Evolutionary conservation across 2,113 vertebrate species (phyloP).

Genomic region (Psilopsiagon aymara): DNA sequence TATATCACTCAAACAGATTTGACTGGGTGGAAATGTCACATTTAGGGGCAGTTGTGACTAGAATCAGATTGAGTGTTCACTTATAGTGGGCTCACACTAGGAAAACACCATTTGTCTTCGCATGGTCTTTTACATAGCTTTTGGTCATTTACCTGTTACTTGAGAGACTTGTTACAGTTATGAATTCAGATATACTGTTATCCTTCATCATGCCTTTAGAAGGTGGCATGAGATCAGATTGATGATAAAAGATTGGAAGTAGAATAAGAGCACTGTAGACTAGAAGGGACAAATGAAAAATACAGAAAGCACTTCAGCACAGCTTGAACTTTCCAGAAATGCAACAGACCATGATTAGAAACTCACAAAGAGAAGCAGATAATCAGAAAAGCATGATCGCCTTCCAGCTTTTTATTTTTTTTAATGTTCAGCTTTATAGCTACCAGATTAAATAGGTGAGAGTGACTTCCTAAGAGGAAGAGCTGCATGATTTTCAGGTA

Average conservation of each 20-base stretch:
- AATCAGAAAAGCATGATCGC: not conserved
- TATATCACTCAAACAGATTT: not conserved
- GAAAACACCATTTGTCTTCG: not conserved
- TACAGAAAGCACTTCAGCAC: not conserved
- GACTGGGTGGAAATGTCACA: not conserved
- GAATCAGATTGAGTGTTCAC: not conserved
- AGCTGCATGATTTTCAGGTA: not conserved
- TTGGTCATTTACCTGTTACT: not conserved
- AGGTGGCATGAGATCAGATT: not conserved
- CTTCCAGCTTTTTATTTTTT: not conserved
- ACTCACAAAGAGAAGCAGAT: not conserved
- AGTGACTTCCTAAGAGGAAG: not conserved
- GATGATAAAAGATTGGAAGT: not conserved
- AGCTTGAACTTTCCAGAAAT: not conserved
- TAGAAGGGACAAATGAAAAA: not conserved
- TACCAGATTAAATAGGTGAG: not conserved
- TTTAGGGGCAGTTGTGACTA: not conserved
- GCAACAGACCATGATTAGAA: not conserved
- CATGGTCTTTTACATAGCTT: not conserved
- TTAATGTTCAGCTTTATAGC: not conserved
- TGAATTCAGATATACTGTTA: not conserved
- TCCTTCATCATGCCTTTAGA: not conserved
- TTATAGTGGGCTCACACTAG: not conserved
- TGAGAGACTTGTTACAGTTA: not conserved
- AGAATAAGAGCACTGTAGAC: not conserved